A percentile compares a stretch with the other conserved stretches of the same genome.
Evolutionary conservation across 1,140 invertebrate genomes (phyloP).

Genomic region (Danaus plexippus): DNA sequence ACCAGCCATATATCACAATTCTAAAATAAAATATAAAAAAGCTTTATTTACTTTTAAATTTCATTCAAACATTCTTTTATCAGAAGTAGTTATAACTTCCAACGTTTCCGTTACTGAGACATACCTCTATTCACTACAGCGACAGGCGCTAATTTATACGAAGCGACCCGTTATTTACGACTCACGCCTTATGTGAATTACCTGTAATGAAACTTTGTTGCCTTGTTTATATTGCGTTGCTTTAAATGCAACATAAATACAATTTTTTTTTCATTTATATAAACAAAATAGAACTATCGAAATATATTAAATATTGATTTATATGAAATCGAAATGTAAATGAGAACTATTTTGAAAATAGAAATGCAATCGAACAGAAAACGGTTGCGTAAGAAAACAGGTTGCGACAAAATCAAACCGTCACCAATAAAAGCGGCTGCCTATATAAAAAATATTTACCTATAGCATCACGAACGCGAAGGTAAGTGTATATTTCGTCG

Average conservation of each 20-base stretch:
- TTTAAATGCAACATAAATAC: neutral
- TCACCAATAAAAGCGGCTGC: constrained; percentile 39
- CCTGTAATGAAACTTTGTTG: constrained; percentile 26
- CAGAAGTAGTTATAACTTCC: constrained; percentile 2
- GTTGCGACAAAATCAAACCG: constrained; percentile 43
- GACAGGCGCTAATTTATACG: constrained; percentile 35
- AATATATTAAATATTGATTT: neutral
- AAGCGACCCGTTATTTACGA: constrained; percentile 31
- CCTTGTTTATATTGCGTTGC: neutral
- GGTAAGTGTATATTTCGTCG: constrained; percentile 53
- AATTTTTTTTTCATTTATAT: neutral
- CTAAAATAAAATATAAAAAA: neutral
- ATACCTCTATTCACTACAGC: constrained; percentile 22
- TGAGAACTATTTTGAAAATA: no score
- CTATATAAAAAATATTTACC: constrained; percentile 47
- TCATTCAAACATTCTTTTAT: neutral
- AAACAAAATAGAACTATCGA: neutral
- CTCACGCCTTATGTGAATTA: constrained; percentile 28
- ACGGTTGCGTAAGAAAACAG: constrained; percentile 14
- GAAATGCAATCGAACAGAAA: no score
- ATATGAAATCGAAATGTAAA: no score
- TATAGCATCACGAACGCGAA: constrained; percentile 47
- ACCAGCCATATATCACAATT: neutral
- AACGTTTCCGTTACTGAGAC: constrained; percentile 15
- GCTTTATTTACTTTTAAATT: no score